Evolutionary conservation across 2,888 invertebrate species (phyloP).

Genomic region (Athetis lepigone): DNA sequence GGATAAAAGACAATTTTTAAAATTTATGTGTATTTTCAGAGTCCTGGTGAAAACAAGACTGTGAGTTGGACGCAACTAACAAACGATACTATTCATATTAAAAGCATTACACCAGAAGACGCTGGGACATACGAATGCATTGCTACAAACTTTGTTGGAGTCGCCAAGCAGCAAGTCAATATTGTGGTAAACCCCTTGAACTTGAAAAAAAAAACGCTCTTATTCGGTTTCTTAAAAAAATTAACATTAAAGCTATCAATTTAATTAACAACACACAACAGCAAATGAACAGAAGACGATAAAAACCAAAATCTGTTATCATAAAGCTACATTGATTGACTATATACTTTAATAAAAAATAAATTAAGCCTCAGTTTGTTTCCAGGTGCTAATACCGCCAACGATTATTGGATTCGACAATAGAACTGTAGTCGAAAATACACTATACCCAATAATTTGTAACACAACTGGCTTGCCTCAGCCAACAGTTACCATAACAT

Average conservation of each 20-base stretch:
- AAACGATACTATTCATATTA: constrained; percentile 73
- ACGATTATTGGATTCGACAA: constrained; percentile 74
- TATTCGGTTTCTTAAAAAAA: too few relatives aligned
- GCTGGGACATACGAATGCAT: constrained; percentile 80
- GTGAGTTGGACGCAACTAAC: constrained; percentile 68
- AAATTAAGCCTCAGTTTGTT: background rate
- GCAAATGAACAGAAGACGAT: too few relatives aligned
- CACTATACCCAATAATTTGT: constrained; percentile 73
- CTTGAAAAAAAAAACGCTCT: too few relatives aligned
- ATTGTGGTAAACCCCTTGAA: constrained; percentile 69
- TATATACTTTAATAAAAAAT: too few relatives aligned
- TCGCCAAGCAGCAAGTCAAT: constrained; percentile 62
- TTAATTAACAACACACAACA: too few relatives aligned
- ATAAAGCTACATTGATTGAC: too few relatives aligned
- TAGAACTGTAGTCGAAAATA: constrained; percentile 74
- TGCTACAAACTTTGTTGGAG: constrained; percentile 77
- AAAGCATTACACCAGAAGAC: constrained; percentile 71
- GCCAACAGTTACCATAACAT: constrained; percentile 75
- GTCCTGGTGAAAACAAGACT: constrained; percentile 46
- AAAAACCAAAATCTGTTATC: too few relatives aligned
- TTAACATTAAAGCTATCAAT: too few relatives aligned
- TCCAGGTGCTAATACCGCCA: constrained; percentile 78
- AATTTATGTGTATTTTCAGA: constrained; percentile 23
- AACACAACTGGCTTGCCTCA: constrained; percentile 75
- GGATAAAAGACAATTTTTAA: background rate